Conservation (phyloP, 2,113 vertebrate genomes). For the Diadophis punctatus region DNA sequence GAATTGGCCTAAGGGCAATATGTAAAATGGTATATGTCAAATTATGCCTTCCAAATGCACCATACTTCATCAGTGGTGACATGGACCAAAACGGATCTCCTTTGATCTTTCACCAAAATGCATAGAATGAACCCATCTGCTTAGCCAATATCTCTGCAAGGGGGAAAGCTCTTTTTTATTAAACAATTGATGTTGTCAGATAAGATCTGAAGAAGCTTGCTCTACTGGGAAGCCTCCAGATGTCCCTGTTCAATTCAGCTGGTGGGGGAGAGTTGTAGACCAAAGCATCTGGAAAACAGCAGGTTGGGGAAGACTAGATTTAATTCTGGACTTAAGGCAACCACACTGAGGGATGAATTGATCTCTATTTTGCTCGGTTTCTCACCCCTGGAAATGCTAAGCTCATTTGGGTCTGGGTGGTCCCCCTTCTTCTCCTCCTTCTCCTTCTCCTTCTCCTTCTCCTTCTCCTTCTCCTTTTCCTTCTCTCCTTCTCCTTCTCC, state of each 20-base stretch:
- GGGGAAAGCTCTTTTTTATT: background rate
- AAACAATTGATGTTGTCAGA: background rate
- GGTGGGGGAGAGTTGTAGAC: background rate
- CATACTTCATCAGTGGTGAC: background rate
- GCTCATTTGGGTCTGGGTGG: background rate
- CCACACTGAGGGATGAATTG: background rate
- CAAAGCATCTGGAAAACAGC: background rate
- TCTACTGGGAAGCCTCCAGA: background rate
- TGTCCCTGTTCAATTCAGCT: background rate
- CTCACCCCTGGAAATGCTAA: background rate
- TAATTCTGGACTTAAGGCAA: background rate
- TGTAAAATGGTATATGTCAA: background rate
- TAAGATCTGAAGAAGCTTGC: background rate
- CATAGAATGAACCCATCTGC: background rate
- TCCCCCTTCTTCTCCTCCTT: background rate
- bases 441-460: too few relatives aligned
- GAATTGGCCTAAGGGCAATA: background rate
- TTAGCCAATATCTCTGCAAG: background rate
- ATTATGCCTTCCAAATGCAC: background rate
- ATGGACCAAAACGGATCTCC: background rate
- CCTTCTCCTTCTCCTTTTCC: too few relatives aligned
- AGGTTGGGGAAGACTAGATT: background rate
- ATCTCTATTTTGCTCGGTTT: background rate
- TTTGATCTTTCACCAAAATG: background rate
- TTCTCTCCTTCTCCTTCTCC: too few relatives aligned